phyloP scores from a whole-genome alignment of 2,888 invertebrate genomes.

The Coenonympha arcania region DNA sequence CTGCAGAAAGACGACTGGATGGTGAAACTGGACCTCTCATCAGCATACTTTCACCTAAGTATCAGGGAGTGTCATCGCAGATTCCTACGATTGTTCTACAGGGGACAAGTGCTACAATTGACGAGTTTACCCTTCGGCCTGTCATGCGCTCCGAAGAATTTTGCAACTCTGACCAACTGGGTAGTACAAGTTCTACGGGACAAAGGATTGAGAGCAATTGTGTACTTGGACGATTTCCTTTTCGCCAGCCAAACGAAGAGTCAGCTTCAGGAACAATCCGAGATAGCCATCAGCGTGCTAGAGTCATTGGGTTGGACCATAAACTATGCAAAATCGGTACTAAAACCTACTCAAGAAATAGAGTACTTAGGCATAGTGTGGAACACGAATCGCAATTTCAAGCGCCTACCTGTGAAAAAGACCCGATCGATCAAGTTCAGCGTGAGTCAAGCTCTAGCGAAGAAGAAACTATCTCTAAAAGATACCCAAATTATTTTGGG shows the following conservation, averaged over 20 bases:
- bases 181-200: not conserved
- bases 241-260: not conserved
- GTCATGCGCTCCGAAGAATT: not conserved
- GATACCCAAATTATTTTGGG: not conserved
- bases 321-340: not conserved
- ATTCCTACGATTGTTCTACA: not conserved
- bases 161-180: not conserved
- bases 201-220: not conserved
- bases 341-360: not conserved
- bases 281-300: not conserved
- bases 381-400: not conserved
- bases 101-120: not conserved
- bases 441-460: not conserved
- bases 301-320: not conserved
- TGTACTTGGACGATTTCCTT: not conserved
- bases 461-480: not conserved
- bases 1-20: not conserved
- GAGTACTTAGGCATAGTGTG: not conserved
- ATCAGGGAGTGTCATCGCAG: not conserved
- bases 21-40: not conserved
- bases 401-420: not conserved
- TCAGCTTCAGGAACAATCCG: no score
- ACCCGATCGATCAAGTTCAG: not conserved
- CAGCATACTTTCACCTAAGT: not conserved
- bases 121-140: not conserved